These are phyloP conservation scores for Hypsibius dujardini DNA, from an alignment of 1,140 invertebrate genomes.

Conservation along the genomic window DNA sequence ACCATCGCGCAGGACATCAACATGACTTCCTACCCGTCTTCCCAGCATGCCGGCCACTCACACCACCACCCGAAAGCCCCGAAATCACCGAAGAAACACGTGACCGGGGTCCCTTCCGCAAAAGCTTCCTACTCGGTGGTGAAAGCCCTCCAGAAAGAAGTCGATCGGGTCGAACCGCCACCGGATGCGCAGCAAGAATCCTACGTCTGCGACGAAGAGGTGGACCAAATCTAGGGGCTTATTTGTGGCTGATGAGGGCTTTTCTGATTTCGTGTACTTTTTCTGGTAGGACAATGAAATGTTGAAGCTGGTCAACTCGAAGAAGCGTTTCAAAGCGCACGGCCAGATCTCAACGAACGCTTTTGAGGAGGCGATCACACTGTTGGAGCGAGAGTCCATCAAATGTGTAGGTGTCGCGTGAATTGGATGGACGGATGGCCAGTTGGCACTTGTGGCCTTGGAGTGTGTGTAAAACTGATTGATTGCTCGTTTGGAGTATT, in stretches of 20 bases:
- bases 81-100: background rate
- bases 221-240: background rate
- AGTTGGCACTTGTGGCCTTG: too few relatives aligned
- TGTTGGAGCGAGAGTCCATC: slow-evolving; percentile 11
- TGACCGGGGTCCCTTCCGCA: background rate
- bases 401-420: background rate
- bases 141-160: background rate
- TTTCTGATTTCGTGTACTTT: too few relatives aligned
- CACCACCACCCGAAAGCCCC: background rate
- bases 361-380: background rate
- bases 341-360: background rate
- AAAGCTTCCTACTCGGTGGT: background rate
- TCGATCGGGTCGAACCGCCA: background rate
- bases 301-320: background rate
- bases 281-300: slow-evolving; percentile 2
- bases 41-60: background rate
- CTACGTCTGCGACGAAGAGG: slow-evolving; percentile 15
- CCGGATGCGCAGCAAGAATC: slow-evolving; percentile 15
- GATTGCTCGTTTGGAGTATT: too few relatives aligned
- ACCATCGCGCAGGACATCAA: background rate
- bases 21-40: background rate
- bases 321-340: background rate
- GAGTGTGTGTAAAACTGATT: too few relatives aligned
- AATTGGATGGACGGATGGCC: too few relatives aligned
- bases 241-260: too few relatives aligned